Percentiles rank a stretch among this genome's conserved stretches.
These are phyloP conservation scores for Dicyrtomina minuta DNA, from an alignment of 2,888 invertebrate species.

Conservation along the genomic window DNA sequence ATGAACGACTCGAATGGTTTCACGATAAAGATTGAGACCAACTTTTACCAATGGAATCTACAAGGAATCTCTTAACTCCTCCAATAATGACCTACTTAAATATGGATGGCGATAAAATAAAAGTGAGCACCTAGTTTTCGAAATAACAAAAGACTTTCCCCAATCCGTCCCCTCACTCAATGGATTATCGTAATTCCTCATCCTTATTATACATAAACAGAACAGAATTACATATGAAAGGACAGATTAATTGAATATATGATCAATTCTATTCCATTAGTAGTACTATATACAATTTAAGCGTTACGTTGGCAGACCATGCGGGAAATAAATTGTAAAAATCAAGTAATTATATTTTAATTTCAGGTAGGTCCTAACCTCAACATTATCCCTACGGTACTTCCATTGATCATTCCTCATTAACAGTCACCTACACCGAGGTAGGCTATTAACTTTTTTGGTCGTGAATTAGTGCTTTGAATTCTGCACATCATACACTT, in stretches of 20 bases:
- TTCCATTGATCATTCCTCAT: too few species aligned
- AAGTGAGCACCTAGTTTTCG: slow-evolving; percentile 38
- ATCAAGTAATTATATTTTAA: not conserved
- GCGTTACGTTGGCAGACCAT: not conserved
- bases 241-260: not conserved
- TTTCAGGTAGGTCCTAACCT: slow-evolving; percentile 22
- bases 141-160: slow-evolving; percentile 38
- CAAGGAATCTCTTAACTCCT: slow-evolving; percentile 34
- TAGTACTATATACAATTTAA: not conserved
- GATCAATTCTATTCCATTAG: not conserved
- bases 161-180: slow-evolving; percentile 25
- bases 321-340: slow-evolving; percentile 13
- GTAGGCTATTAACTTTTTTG: too few species aligned
- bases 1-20: slow-evolving; percentile 32
- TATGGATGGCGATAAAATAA: slow-evolving; percentile 35
- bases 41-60: slow-evolving; percentile 28
- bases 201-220: too few species aligned
- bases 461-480: too few species aligned
- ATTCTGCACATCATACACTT: too few species aligned
- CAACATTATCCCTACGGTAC: not conserved
- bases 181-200: not conserved
- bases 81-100: slow-evolving; percentile 42
- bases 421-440: too few species aligned
- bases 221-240: too few species aligned
- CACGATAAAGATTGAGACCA: slow-evolving; percentile 31